These are phyloP conservation scores for Simalia tracyae DNA, from an alignment of 2,797 vertebrate genomes.

Conservation along the genomic window DNA sequence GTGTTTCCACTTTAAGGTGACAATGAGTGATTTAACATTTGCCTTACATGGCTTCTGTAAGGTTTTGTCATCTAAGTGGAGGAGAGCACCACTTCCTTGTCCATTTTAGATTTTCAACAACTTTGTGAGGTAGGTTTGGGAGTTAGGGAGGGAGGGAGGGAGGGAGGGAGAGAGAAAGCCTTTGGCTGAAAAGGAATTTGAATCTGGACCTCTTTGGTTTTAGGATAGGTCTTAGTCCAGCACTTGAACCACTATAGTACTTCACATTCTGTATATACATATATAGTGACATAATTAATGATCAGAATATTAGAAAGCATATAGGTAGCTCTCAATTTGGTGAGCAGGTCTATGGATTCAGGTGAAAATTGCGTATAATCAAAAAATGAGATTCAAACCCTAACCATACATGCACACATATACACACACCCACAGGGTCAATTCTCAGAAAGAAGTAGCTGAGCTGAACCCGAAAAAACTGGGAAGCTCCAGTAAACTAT, in stretches of 20 bases:
- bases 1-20: no score
- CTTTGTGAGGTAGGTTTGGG: neutral
- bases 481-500: neutral
- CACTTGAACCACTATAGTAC: no score
- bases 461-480: neutral
- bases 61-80: neutral
- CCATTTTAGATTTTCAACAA: neutral
- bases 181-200: neutral
- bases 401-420: neutral
- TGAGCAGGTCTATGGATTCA: neutral
- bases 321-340: neutral
- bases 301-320: neutral
- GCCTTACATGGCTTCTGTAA: neutral
- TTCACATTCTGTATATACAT: no score
- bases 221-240: no score
- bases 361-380: neutral
- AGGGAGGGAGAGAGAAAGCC: neutral
- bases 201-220: neutral
- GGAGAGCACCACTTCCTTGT: neutral
- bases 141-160: neutral
- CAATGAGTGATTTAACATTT: neutral
- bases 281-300: neutral
- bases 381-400: neutral
- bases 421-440: no score
- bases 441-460: neutral